Evolutionary conservation across 2,113 vertebrate species (phyloP), one percentile per base, ranked within the genome.

Genomic region (Oxygymnocypris stewartii): DNA sequence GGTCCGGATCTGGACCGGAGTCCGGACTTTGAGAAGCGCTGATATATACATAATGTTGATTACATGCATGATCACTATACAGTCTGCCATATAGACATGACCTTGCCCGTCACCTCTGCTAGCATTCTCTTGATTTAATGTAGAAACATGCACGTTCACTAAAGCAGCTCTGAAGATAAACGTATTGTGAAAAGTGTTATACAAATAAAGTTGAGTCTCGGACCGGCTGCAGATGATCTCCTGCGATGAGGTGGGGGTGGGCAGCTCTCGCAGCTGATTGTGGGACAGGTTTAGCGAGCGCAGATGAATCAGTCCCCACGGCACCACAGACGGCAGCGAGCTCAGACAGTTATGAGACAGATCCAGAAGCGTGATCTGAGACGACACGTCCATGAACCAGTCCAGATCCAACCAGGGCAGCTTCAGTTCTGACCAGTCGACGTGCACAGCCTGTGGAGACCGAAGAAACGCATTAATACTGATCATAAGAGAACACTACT

Each of bases 391-490:
- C 13, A 99, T 94, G 89, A 99, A 96, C 98, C 98, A 99, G 74
- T 98, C 96, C 0, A 99, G 94, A 80, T 99, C 96, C 93, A 99
- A 92, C 97, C 97, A 99, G 20, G 97, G 97, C 84, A 99, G 89
- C 86, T 94, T 95, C 85, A 99, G 94, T 28, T 94, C 93, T 6
- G 95, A 93, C 98, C 98, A 99, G 28, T 94, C 95, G 90, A 99
- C 96, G 47, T 87, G 89, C 9, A 98, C 89, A 16, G 90, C 89
- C 97, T 99, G 85, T 5, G 63, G 31, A 31, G 28, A 31, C 28
- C 28, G 13, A 51, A 54, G 4, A 71, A 31, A 14, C 63, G 31
- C 5, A 31, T 67, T 14, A 28, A 4, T 6, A 13, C 7, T 7
- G 63, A 31, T 31, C 12, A 67, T 6, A 65, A 65, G 31, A 31